A percentile compares a stretch with the other conserved stretches of the same genome.
These are phyloP conservation scores for Neoascia interrupta DNA, from an alignment of 2,888 invertebrate species.

Conservation along the genomic window DNA sequence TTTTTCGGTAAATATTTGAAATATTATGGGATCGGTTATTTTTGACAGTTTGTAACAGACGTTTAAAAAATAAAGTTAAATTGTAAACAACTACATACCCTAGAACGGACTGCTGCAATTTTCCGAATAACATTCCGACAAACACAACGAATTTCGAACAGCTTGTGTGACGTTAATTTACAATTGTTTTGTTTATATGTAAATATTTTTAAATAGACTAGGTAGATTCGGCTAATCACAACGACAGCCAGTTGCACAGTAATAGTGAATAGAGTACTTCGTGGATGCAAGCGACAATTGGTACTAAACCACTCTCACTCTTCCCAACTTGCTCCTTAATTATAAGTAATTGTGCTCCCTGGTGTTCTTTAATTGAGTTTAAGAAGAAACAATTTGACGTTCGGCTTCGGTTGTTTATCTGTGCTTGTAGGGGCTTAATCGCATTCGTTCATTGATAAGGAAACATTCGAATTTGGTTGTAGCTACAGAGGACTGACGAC, in stretches of 20 bases:
- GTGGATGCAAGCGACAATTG: slow-evolving; percentile 54
- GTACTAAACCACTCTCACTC: slow-evolving; percentile 53
- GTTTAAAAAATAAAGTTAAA: background rate
- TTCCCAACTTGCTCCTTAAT: slow-evolving; percentile 41
- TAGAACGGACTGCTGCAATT: slow-evolving; percentile 29
- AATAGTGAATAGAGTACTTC: too few relatives aligned
- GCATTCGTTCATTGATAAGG: slow-evolving; percentile 51
- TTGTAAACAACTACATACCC: slow-evolving; percentile 13
- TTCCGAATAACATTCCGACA: slow-evolving; percentile 42
- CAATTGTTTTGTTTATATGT: too few relatives aligned
- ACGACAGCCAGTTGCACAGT: too few relatives aligned
- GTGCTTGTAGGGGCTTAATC: slow-evolving; percentile 29
- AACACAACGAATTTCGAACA: background rate
- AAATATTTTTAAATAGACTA: slow-evolving; percentile 3
- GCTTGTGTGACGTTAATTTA: slow-evolving; percentile 1
- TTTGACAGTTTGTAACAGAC: too few relatives aligned
- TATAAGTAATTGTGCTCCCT: slow-evolving; percentile 39
- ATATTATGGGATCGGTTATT: too few relatives aligned
- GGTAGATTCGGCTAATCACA: too few relatives aligned
- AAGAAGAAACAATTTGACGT: slow-evolving; percentile 38
- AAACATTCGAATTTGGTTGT: slow-evolving; percentile 17
- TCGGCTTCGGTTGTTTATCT: slow-evolving; percentile 52
- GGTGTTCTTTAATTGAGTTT: slow-evolving; percentile 51
- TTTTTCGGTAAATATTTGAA: too few relatives aligned
- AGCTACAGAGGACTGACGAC: slow-evolving; percentile 18